Percentiles rank a stretch among this genome's conserved stretches.
These are phyloP conservation scores for Nibea albiflora DNA, from an alignment of 2,113 vertebrate genomes.

Conservation along the genomic window DNA sequence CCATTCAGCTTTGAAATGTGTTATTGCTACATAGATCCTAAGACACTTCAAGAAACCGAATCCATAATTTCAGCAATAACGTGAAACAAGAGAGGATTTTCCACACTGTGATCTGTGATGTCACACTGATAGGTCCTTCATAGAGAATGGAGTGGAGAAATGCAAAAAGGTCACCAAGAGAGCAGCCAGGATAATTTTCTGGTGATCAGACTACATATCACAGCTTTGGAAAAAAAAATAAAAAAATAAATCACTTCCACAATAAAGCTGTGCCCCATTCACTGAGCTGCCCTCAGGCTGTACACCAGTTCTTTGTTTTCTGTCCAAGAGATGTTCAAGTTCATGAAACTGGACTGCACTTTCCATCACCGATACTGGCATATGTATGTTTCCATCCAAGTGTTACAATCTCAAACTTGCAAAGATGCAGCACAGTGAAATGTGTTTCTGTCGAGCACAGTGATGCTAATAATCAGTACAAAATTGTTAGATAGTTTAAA, in stretches of 20 bases:
- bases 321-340: slow-evolving; percentile 37
- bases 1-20: slow-evolving; percentile 23
- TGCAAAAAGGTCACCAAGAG: slow-evolving; percentile 47
- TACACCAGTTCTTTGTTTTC: slow-evolving; percentile 42
- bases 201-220: slow-evolving; percentile 52
- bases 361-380: not conserved
- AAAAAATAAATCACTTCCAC: not conserved
- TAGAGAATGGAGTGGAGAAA: slow-evolving; percentile 36
- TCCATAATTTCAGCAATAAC: slow-evolving; percentile 40
- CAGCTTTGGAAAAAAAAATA: not conserved
- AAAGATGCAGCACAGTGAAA: not conserved
- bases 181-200: slow-evolving; percentile 52
- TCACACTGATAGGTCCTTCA: slow-evolving; percentile 39
- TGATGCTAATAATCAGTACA: slow-evolving; percentile 1
- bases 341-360: slow-evolving; percentile 23
- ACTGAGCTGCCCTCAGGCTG: slow-evolving; percentile 48
- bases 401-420: not conserved
- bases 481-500: not conserved
- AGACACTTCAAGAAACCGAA: slow-evolving; percentile 33
- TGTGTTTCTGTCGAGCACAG: not conserved
- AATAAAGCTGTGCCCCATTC: slow-evolving; percentile 40
- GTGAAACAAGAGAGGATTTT: slow-evolving; percentile 48
- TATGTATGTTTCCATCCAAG: not conserved
- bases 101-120: slow-evolving; percentile 46
- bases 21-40: not conserved